These are phyloP conservation scores for Ailuropoda melanoleuca DNA, from an alignment of 2,113 vertebrate species.

Conservation along the genomic window DNA sequence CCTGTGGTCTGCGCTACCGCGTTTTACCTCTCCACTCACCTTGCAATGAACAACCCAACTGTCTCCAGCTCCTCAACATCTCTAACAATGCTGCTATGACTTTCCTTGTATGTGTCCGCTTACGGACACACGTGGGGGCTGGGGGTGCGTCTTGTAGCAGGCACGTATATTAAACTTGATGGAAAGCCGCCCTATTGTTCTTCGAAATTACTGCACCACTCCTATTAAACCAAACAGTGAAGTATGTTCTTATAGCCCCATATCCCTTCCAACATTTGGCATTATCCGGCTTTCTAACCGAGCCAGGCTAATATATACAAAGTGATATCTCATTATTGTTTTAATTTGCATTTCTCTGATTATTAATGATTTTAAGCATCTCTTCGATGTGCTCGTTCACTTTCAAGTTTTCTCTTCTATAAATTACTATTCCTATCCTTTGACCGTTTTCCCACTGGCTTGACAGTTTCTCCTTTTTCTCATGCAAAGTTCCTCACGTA, in stretches of 20 bases:
- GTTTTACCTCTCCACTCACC: background rate
- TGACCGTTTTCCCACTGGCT: background rate
- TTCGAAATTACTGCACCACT: background rate
- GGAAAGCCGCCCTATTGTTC: too few species aligned
- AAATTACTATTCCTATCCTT: background rate
- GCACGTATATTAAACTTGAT: background rate
- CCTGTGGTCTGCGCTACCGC: background rate
- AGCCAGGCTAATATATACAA: background rate
- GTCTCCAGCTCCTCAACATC: background rate
- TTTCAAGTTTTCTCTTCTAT: constrained; percentile 12
- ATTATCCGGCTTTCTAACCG: background rate
- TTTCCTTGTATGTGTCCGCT: background rate
- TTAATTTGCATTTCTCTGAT: constrained; percentile 42
- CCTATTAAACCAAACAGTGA: background rate
- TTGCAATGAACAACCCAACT: background rate
- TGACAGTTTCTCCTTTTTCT: constrained; percentile 9
- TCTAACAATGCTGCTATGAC: background rate
- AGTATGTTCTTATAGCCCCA: background rate
- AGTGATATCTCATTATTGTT: constrained; percentile 8
- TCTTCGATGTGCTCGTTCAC: background rate
- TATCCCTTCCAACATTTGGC: background rate
- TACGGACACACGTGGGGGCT: background rate
- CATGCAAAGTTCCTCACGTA: background rate
- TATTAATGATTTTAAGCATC: constrained; percentile 32
- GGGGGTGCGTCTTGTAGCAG: background rate